Percentiles rank a stretch among this genome's conserved stretches.
These are phyloP conservation scores for Botia almorhae DNA, from an alignment of 2,797 vertebrate species.

Conservation along the genomic window DNA sequence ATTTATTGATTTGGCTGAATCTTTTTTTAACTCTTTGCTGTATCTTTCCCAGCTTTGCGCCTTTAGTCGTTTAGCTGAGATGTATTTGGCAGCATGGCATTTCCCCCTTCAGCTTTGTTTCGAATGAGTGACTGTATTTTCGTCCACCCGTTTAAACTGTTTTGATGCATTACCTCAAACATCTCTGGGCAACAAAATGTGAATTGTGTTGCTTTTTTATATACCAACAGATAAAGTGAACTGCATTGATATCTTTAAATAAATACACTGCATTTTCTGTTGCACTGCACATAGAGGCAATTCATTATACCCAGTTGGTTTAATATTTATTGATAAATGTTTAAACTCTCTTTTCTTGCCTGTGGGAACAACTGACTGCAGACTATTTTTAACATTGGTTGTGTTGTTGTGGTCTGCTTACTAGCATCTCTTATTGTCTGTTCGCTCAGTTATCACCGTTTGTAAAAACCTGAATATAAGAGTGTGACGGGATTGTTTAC, in stretches of 20 bases:
- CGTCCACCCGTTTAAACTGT: slow-evolving; percentile 71
- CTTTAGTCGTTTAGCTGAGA: slow-evolving; percentile 52
- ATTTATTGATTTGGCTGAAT: not conserved
- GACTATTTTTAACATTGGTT: slow-evolving; percentile 8
- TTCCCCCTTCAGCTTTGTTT: slow-evolving; percentile 67
- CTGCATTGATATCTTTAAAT: slow-evolving; percentile 10
- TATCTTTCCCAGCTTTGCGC: slow-evolving; percentile 46
- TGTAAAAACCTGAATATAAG: slow-evolving; percentile 39
- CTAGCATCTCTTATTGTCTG: slow-evolving; percentile 31
- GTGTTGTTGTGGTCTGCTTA: slow-evolving; percentile 51
- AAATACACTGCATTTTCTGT: slow-evolving; percentile 22
- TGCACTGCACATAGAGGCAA: not conserved
- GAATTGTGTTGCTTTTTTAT: slow-evolving; percentile 47
- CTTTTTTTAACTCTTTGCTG: slow-evolving; percentile 14
- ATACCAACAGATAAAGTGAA: slow-evolving; percentile 27
- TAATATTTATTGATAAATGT: slow-evolving; percentile 21
- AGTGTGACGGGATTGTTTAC: slow-evolving; percentile 58
- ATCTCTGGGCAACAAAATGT: slow-evolving; percentile 75
- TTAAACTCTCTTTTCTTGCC: slow-evolving; percentile 19
- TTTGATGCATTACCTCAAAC: slow-evolving; percentile 79
- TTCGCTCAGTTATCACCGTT: slow-evolving; percentile 43
- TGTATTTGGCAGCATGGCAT: slow-evolving; percentile 25
- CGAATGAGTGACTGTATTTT: slow-evolving; percentile 79
- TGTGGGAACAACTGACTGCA: slow-evolving; percentile 29
- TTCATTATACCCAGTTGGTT: not conserved